These are phyloP conservation scores for Athalia circularis DNA, from an alignment of 2,888 invertebrate genomes.

Conservation along the genomic window DNA sequence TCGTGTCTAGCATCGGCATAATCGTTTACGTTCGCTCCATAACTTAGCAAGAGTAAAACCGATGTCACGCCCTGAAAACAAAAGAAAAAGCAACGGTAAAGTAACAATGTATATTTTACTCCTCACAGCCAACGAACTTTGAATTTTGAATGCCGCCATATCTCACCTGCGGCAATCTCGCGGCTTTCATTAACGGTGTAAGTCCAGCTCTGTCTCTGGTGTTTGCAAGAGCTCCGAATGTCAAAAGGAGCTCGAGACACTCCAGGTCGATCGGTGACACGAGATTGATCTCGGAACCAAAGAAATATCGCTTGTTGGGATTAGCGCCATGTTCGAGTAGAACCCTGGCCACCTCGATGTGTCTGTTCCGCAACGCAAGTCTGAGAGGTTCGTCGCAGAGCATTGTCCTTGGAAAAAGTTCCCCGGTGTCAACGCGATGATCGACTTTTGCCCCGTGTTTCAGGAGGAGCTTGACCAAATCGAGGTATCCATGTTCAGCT, in stretches of 20 bases:
- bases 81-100: not conserved
- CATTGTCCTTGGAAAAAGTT: conserved; percentile 83
- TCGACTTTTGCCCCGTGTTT: conserved; percentile 88
- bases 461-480: conserved; percentile 83
- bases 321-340: conserved; percentile 90
- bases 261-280: conserved; percentile 86
- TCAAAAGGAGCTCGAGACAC: conserved; percentile 87
- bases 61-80: conserved; percentile 82
- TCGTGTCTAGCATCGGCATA: conserved; percentile 91
- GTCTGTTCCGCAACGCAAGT: conserved; percentile 90
- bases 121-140: not conserved
- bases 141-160: not conserved
- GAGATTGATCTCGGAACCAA: conserved; percentile 92
- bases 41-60: conserved; percentile 84
- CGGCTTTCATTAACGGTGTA: conserved; percentile 94
- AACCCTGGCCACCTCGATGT: conserved; percentile 83
- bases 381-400: conserved; percentile 92
- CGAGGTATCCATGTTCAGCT: conserved; percentile 88
- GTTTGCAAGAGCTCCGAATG: conserved; percentile 92
- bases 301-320: conserved; percentile 94
- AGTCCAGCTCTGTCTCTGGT: conserved; percentile 90
- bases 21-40: conserved; percentile 91
- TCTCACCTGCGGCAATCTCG: conserved; percentile 83
- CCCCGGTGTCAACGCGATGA: conserved; percentile 84
- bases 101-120: not conserved